Base-by-base conservation (phyloP, 1,140 invertebrate species). In the Luehdorfia chinensis region DNA sequence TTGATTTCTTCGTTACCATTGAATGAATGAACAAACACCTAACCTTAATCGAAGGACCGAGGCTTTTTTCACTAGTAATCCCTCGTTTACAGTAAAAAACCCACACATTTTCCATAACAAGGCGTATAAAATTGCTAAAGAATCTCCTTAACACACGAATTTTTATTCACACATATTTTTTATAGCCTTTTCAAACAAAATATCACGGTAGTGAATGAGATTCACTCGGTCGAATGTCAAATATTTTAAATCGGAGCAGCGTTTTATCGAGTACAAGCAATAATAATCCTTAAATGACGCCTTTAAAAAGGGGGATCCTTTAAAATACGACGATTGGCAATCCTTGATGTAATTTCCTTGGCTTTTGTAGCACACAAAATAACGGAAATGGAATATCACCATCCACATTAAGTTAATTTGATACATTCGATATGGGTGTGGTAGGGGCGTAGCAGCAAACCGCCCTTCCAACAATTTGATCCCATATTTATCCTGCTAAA, bases 381-480 rank as follows among this genome's bases (percentile, higher is more conserved):
- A 43, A 43, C 39, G 39, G 39, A 43, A 43, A 43, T 43, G 39
- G 39, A 43, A 43, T 28, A 43, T 43, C 39, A 25, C 28, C 39
- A 5, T 16, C n/a, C 23, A 43, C 27, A 43, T 43, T 43, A 43
- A 43, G 23, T 43, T 43, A 43, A 43, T 43, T 43, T 8, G 39
- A 43, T 16, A 43, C 39, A 43, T 43, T 43, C 14, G 39, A 28
- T 43, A 43, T 43, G 39, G 25, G 39, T 43, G 39, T 28, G 25
- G 13, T 43, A 3, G 39, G 32, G 39, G 39, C 39, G 39, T 6
- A 16, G 9, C 15, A 43, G 28, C 28, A 18, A 43, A 30, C 39
- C 36, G 21, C 36, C 39, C 39, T 28, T 25, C 9, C 39, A 30
- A n/a, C 15, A 28, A 43, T 43, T 28, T n/a, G 8, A 28, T 16